phyloP scores from a whole-genome alignment of 2,797 vertebrate genomes.

The Tapirus indicus region DNA sequence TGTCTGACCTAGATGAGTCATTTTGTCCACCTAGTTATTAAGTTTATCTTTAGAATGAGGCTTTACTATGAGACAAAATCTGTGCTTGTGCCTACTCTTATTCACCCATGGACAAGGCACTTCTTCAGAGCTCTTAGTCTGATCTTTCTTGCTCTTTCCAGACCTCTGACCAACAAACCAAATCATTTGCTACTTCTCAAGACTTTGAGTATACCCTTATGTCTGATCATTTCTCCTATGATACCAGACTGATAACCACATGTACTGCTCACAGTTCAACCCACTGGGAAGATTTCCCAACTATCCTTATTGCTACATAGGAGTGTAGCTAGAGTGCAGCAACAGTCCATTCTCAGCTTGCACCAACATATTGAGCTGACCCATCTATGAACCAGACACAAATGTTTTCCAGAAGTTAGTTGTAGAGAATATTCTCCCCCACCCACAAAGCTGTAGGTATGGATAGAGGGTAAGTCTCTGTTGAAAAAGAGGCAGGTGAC shows the following conservation, averaged over 20 bases:
- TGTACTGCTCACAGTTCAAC: neutral
- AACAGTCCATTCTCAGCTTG: neutral
- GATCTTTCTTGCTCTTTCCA: neutral
- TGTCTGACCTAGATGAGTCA: neutral
- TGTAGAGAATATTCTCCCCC: neutral
- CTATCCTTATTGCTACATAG: neutral
- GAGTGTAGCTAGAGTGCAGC: too few species aligned
- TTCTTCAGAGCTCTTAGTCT: neutral
- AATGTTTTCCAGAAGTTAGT: neutral
- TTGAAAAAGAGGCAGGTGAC: neutral
- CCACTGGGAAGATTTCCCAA: neutral
- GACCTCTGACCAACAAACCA: neutral
- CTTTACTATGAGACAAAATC: neutral
- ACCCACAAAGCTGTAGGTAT: neutral
- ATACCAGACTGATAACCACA: neutral
- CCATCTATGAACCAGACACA: neutral
- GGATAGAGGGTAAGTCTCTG: neutral
- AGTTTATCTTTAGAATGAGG: neutral
- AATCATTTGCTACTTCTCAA: neutral
- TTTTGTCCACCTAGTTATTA: neutral
- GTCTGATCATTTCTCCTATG: neutral
- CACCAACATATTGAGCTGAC: neutral
- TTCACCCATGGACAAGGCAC: neutral
- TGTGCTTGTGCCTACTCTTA: neutral
- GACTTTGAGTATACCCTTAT: too few species aligned